Base-by-base conservation (phyloP, 2,113 vertebrate genomes). In the Alectura lathami region DNA sequence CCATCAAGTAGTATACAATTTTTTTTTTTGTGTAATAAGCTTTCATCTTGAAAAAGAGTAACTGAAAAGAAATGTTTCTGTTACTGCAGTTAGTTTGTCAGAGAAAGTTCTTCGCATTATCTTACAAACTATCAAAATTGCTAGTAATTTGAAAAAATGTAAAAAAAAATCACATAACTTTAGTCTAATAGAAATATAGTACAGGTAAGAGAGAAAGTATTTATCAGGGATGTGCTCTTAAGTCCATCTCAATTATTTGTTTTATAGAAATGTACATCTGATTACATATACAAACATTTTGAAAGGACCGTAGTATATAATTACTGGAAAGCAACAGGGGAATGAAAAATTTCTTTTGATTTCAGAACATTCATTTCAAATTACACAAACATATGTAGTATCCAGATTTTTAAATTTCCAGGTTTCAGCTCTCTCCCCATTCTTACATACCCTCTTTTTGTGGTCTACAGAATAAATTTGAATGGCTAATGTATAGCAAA, bases 61-160 rank as follows among this genome's bases (percentile, higher is more conserved):
- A 98, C 98, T 98, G 98, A 98, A 98, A 98, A 98, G 98, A 98
- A 98, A 98, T 96, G 97, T 98, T 98, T 98, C 98, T 98, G 98
- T 98, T 98, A 98, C 98, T 98, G 98, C 98, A 98, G 98, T 98
- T 98, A 98, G 98, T 98, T 98, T 98, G 98, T 98, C 98, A 98
- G 98, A 98, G 98, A 98, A 98, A 98, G 98, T 98, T 98, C 98
- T 98, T 98, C 91, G 94, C 97, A 97, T 98, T 98, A 98, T 98
- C 98, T 98, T 98, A 98, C 98, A 98, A 98, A 98, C 98, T 98
- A 98, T 98, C 98, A 98, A 98, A 98, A 98, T 98, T 98, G 98
- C 98, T 98, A 98, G 98, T 98, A 98, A 97, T 98, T 98, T 98
- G 98, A 98, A 98, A 98, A 98, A 98, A 98, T 97, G 97, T 98